These are phyloP conservation scores for Lepisosteus osseus DNA, from an alignment of 2,113 vertebrate species.

Conservation along the genomic window DNA sequence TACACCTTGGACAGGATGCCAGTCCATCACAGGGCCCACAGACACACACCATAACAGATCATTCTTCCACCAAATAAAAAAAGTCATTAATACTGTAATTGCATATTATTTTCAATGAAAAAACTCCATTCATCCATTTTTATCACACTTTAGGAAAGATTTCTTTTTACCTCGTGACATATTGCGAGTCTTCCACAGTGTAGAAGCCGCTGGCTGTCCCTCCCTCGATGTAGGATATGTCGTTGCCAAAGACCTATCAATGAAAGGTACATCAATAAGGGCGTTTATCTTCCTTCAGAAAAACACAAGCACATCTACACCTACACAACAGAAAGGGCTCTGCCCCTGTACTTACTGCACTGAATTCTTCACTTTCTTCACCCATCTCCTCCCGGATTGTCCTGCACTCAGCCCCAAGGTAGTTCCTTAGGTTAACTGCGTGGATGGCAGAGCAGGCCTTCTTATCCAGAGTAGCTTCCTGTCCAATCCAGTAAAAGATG, in stretches of 20 bases:
- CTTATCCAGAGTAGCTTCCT: constrained; percentile 91
- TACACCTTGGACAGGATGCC: too few relatives aligned
- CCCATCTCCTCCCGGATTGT: constrained; percentile 94
- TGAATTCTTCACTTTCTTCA: constrained; percentile 93
- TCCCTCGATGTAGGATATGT: constrained; percentile 95
- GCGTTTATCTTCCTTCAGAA: too few relatives aligned
- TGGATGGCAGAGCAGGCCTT: constrained; percentile 95
- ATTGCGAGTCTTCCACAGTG: constrained; percentile 87
- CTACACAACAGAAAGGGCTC: background rate
- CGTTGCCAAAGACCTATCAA: constrained; percentile 83
- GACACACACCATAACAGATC: too few relatives aligned
- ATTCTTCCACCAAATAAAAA: too few relatives aligned
- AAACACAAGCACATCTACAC: background rate
- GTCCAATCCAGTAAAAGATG: constrained; percentile 97
- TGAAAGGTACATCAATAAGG: background rate
- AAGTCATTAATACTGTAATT: too few relatives aligned
- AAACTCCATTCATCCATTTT: too few relatives aligned
- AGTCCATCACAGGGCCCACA: too few relatives aligned
- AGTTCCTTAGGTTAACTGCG: constrained; percentile 91
- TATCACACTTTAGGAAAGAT: background rate
- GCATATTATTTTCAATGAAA: too few relatives aligned
- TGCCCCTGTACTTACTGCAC: constrained; percentile 64
- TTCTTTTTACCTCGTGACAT: constrained; percentile 72
- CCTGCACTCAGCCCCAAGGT: constrained; percentile 86
- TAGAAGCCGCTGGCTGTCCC: constrained; percentile 92